Conservation (phyloP, 2,113 vertebrate species). For the Etheostoma spectabile region DNA sequence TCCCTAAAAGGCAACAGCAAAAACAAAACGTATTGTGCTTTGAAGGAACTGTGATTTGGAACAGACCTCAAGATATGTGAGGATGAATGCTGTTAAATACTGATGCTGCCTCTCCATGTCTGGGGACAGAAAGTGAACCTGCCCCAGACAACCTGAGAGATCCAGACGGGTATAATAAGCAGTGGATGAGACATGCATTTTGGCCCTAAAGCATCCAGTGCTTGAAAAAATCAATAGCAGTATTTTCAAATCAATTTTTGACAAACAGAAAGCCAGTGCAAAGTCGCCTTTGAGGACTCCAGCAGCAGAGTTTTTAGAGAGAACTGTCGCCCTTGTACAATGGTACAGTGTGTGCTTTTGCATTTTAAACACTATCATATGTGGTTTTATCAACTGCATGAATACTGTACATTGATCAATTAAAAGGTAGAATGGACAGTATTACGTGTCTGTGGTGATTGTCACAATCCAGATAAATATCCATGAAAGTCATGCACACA, state of each 20-base stretch:
- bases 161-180: constrained; percentile 14
- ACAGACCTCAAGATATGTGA: not conserved
- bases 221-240: constrained; percentile 8
- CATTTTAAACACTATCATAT: not conserved
- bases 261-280: constrained; percentile 22
- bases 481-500: constrained; percentile 8
- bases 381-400: constrained; percentile 3
- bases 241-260: constrained; percentile 33
- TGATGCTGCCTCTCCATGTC: not conserved
- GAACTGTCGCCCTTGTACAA: not conserved
- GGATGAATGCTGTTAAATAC: constrained; percentile 7
- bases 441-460: not conserved
- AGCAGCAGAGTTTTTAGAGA: not conserved
- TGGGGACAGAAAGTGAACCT: not conserved
- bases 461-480: constrained; percentile 20
- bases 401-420: not conserved
- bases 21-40: not conserved
- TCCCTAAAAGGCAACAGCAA: not conserved
- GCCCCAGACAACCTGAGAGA: not conserved
- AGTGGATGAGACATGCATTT: not conserved
- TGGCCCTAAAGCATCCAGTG: constrained; percentile 18
- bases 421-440: constrained; percentile 12
- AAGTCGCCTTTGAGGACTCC: not conserved
- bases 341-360: not conserved
- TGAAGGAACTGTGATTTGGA: constrained; percentile 5